Base-by-base conservation (phyloP, 1,140 invertebrate genomes). In the Scaptomyza graminum region DNA sequence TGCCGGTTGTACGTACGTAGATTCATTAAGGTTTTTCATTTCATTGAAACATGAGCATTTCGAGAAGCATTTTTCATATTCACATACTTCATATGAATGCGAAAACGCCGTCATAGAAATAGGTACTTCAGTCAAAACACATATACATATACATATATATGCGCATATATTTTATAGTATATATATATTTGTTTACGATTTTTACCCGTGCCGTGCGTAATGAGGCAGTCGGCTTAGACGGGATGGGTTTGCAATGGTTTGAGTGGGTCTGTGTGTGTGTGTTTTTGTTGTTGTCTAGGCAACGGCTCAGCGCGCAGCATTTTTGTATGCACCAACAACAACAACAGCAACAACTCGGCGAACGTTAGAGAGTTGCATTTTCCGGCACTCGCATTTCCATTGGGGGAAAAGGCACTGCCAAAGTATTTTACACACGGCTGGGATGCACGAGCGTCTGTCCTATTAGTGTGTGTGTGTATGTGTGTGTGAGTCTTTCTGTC, bases 1-100 rank as follows among this genome's bases (percentile, higher is more conserved):
- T 52, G 25, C 56, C 50, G 56, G 31, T 71, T 64, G 49, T 37
- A 34, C 31, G 31, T 34, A 34, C 31, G 31, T 34, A 34, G 72
- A 77, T 77, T 77, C 75, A 77, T 77, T 77, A 77, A 75, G 72
- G 62, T 75, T 77, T 77, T 75, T 71, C 51, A 66, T 75, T 75
- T 75, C 67, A 75, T 77, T 77, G 73, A 77, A 77, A 77, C 62
- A 62, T 54, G 72, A 66, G 57, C 39, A 61, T 63, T 74, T 59
- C 31, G 52, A 37, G 41, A 22, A 56, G 68, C 49, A 62, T 73
- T 62, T 77, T 57, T 75, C 75, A 65, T 44, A 66, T 74, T 34
- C 31, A 34, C 31, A 34, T 34, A 34, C 31, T 34, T 34, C 31
- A 59, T 61, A 54, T 73, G 65, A 74, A 72, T 72, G 50, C 50